These are phyloP conservation scores for Drosophila orosa DNA, from an alignment of 1,140 invertebrate genomes.

Conservation along the genomic window DNA sequence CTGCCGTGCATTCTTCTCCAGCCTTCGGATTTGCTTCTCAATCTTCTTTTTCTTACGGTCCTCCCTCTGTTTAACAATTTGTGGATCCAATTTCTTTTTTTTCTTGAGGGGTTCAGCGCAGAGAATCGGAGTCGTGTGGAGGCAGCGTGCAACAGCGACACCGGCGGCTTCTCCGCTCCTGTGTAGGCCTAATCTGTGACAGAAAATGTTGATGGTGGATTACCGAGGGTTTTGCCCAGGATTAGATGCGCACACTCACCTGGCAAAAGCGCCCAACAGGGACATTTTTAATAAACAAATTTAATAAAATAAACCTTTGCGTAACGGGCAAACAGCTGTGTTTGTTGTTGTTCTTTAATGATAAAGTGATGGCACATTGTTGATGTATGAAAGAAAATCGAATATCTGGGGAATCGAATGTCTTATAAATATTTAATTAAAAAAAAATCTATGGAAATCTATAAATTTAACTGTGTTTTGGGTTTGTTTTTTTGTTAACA, in stretches of 20 bases:
- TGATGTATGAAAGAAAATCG: neutral
- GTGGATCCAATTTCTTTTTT: constrained; percentile 93
- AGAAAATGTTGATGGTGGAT: neutral
- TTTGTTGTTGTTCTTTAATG: constrained; percentile 10
- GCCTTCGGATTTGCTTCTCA: constrained; percentile 91
- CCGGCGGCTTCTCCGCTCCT: constrained; percentile 13
- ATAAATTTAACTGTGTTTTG: no score
- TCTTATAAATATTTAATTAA: neutral
- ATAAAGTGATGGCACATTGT: neutral
- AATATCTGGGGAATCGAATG: neutral
- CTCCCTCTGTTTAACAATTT: constrained; percentile 90
- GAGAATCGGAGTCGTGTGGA: constrained; percentile 71
- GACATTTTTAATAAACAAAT: constrained; percentile 71
- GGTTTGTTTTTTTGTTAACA: no score
- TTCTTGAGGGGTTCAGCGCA: constrained; percentile 93
- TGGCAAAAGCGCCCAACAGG: constrained; percentile 47
- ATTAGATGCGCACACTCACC: constrained; percentile 23
- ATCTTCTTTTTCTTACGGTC: constrained; percentile 91
- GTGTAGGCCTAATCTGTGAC: constrained; percentile 52
- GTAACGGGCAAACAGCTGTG: constrained; percentile 36
- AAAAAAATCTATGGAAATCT: no score
- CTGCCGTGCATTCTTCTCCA: constrained; percentile 91
- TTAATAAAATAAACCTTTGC: constrained; percentile 30
- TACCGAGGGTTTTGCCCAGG: no score
- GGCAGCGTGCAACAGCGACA: constrained; percentile 28